Evolutionary conservation across 2,113 vertebrate species (phyloP).

Genomic region (Morone chrysops): DNA sequence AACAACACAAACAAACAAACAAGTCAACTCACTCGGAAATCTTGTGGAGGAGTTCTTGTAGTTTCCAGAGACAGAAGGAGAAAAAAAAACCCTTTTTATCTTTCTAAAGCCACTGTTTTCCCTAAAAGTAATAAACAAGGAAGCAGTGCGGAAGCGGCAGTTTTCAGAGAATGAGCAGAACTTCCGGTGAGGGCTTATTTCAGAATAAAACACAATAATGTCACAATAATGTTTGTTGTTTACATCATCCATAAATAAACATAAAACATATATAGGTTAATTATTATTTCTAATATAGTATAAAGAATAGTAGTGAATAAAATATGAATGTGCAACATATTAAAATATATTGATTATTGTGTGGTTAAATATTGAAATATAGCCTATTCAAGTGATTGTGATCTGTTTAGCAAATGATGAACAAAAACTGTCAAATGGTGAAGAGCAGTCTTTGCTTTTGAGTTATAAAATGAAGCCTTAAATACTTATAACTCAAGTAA

Average conservation of each 20-base stretch:
- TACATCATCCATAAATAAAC: not conserved
- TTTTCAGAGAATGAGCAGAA: not conserved
- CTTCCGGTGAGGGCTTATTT: conserved; percentile 45
- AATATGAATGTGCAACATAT: not conserved
- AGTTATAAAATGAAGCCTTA: not conserved
- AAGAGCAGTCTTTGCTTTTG: not conserved
- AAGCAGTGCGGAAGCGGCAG: conserved; percentile 71
- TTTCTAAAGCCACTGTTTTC: conserved; percentile 12
- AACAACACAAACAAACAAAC: not conserved
- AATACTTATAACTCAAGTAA: not conserved
- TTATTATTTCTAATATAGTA: not conserved
- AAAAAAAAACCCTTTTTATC: not conserved
- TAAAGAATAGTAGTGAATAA: not conserved
- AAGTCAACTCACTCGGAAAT: conserved; percentile 37
- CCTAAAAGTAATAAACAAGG: conserved; percentile 72
- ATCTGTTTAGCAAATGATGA: too few relatives aligned
- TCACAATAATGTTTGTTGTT: not conserved
- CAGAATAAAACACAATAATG: conserved; percentile 46
- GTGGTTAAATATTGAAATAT: too few relatives aligned
- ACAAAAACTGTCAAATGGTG: too few relatives aligned
- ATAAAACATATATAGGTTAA: not conserved
- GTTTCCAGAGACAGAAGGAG: not conserved
- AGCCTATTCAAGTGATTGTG: too few relatives aligned
- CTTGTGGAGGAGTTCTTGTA: not conserved
- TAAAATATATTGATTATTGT: too few relatives aligned